Percentiles rank a stretch among this genome's conserved stretches.
These are phyloP conservation scores for Yoshiicerus persimilis DNA, from an alignment of 1,140 invertebrate species.

Conservation along the genomic window DNA sequence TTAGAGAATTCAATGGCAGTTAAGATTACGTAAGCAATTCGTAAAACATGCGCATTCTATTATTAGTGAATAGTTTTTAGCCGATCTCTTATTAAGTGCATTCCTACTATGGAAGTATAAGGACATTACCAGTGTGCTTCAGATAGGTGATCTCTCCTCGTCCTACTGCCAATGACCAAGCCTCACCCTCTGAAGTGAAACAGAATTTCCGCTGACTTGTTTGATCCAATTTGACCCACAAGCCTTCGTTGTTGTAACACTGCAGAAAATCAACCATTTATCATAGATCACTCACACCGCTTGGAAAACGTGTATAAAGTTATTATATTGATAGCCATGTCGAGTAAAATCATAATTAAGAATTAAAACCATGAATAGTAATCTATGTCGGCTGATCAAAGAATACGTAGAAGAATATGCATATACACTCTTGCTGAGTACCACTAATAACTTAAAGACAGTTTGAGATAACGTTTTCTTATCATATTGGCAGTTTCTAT, in stretches of 20 bases:
- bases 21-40: no score
- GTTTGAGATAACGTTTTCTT: not conserved
- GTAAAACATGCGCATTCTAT: no score
- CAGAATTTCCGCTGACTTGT: constrained; percentile 63
- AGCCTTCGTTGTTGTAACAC: constrained; percentile 63
- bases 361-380: not conserved
- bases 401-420: not conserved
- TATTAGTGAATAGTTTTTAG: no score
- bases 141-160: constrained; percentile 70
- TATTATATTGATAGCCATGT: not conserved
- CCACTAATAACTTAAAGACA: no score
- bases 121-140: constrained; percentile 57
- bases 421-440: no score
- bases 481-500: not conserved
- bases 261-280: constrained; percentile 41
- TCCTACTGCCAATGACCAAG: constrained; percentile 74
- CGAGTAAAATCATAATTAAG: not conserved
- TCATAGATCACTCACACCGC: not conserved
- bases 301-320: not conserved
- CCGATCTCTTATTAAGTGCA: not conserved
- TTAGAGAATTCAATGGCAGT: no score
- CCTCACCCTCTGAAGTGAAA: constrained; percentile 67
- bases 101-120: not conserved
- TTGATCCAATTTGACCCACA: constrained; percentile 69
- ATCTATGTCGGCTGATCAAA: not conserved